A percentile compares a stretch with the other conserved stretches of the same genome.
Conservation (phyloP, 2,797 vertebrate genomes). For the Peromyscus attwateri region DNA sequence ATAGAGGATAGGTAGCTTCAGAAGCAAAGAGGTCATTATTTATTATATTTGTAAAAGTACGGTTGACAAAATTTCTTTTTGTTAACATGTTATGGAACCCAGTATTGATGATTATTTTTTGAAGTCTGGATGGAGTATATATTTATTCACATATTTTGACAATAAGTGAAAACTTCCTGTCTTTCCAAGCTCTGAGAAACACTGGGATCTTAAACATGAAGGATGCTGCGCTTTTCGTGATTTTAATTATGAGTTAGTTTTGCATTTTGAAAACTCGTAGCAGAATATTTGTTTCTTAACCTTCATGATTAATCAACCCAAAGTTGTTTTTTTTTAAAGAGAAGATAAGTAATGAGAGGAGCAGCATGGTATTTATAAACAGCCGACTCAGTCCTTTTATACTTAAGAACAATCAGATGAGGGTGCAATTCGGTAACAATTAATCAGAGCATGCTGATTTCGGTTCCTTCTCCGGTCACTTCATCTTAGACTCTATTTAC, state of each 20-base stretch:
- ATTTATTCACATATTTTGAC: slow-evolving; percentile 16
- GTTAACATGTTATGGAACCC: background rate
- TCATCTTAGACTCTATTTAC: slow-evolving; percentile 73
- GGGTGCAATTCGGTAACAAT: slow-evolving; percentile 81
- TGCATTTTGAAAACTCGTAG: slow-evolving; percentile 69
- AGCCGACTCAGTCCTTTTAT: slow-evolving; percentile 70
- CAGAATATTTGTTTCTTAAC: slow-evolving; percentile 77
- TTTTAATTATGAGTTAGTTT: slow-evolving; percentile 59
- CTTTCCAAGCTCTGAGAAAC: slow-evolving; percentile 54
- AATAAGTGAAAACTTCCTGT: slow-evolving; percentile 30
- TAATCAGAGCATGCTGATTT: slow-evolving; percentile 80
- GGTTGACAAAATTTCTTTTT: background rate
- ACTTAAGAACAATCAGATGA: slow-evolving; percentile 76
- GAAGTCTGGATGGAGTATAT: background rate
- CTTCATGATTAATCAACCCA: slow-evolving; percentile 78
- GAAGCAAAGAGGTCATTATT: background rate
- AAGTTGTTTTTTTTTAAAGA: slow-evolving; percentile 18
- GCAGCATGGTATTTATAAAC: slow-evolving; percentile 77
- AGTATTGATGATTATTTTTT: background rate
- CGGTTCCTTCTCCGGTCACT: slow-evolving; percentile 72
- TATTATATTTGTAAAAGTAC: background rate
- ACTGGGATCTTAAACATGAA: slow-evolving; percentile 6
- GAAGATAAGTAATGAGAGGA: slow-evolving; percentile 69
- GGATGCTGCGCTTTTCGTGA: slow-evolving; percentile 13
- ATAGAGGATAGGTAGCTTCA: background rate